Conservation (phyloP, 1,140 invertebrate species). For the Lasioglossum baleicum region DNA sequence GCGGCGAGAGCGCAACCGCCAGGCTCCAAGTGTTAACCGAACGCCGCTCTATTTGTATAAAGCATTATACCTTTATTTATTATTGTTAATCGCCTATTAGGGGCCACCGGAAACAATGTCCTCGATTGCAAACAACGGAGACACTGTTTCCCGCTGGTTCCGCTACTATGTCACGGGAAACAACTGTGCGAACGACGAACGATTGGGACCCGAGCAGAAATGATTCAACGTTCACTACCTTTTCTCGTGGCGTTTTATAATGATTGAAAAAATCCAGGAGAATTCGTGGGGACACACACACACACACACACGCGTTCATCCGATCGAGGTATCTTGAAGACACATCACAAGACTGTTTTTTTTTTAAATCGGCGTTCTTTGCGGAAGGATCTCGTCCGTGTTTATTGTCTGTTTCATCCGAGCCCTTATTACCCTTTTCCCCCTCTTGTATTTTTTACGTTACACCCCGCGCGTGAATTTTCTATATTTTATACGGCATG, state of each 20-base stretch:
- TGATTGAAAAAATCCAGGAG: not conserved
- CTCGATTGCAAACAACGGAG: not conserved
- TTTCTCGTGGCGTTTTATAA: slow-evolving; percentile 39
- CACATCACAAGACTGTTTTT: slow-evolving; percentile 74
- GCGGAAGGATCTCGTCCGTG: slow-evolving; percentile 52
- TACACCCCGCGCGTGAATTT: slow-evolving; percentile 40
- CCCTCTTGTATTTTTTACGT: slow-evolving; percentile 42
- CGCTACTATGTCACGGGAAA: slow-evolving; percentile 22
- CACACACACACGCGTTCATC: slow-evolving; percentile 1
- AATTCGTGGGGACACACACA: not conserved
- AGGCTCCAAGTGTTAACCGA: slow-evolving; percentile 18
- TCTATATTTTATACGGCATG: slow-evolving; percentile 58
- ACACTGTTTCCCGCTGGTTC: not conserved
- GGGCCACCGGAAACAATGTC: not conserved
- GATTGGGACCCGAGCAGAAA: not conserved
- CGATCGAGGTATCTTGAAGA: not conserved
- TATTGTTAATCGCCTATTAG: slow-evolving; percentile 51
- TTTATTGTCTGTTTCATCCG: slow-evolving; percentile 6
- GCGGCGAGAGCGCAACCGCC: not conserved
- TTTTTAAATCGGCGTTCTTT: slow-evolving; percentile 70
- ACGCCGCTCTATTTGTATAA: slow-evolving; percentile 52
- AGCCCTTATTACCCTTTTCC: not conserved
- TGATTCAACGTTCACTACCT: slow-evolving; percentile 10
- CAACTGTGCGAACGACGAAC: slow-evolving; percentile 27
- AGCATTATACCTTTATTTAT: slow-evolving; percentile 62